Evolutionary conservation across 2,888 invertebrate species (phyloP).

Genomic region (Chloroclystis v-ata): DNA sequence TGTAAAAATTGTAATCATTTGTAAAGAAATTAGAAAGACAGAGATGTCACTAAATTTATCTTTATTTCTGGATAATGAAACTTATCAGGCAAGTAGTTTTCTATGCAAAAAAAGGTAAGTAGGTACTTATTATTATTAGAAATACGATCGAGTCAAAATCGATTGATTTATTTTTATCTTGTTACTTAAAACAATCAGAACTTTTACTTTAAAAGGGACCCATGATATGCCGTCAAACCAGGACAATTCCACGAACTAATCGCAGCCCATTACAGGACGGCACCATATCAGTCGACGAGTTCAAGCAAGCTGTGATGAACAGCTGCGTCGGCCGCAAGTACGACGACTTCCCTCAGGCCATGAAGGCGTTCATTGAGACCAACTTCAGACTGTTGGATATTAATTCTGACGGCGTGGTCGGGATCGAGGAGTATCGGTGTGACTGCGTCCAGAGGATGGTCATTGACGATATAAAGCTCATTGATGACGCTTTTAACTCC

Average conservation of each 20-base stretch:
- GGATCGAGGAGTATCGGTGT: slow-evolving; percentile 88
- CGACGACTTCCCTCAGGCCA: slow-evolving; percentile 89
- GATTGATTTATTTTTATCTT: too few relatives aligned
- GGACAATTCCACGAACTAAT: neutral
- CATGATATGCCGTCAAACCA: too few relatives aligned
- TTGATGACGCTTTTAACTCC: slow-evolving; percentile 87
- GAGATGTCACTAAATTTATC: too few relatives aligned
- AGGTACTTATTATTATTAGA: too few relatives aligned
- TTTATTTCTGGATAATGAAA: too few relatives aligned
- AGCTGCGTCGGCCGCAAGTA: slow-evolving; percentile 87
- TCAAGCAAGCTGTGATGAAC: slow-evolving; percentile 87
- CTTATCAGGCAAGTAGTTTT: too few relatives aligned
- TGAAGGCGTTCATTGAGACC: slow-evolving; percentile 91
- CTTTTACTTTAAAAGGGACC: too few relatives aligned
- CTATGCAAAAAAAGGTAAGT: too few relatives aligned
- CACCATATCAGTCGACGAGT: slow-evolving; percentile 87
- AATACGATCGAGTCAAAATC: too few relatives aligned
- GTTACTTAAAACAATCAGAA: too few relatives aligned
- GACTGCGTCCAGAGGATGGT: slow-evolving; percentile 90
- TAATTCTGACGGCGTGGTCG: slow-evolving; percentile 88
- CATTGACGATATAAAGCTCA: slow-evolving; percentile 84
- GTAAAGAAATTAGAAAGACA: too few relatives aligned
- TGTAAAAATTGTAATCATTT: too few relatives aligned
- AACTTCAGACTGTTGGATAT: slow-evolving; percentile 90
- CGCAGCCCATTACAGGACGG: slow-evolving; percentile 81